Base-by-base conservation (phyloP, 2,113 vertebrate genomes). In the Ammodytes marinus region DNA sequence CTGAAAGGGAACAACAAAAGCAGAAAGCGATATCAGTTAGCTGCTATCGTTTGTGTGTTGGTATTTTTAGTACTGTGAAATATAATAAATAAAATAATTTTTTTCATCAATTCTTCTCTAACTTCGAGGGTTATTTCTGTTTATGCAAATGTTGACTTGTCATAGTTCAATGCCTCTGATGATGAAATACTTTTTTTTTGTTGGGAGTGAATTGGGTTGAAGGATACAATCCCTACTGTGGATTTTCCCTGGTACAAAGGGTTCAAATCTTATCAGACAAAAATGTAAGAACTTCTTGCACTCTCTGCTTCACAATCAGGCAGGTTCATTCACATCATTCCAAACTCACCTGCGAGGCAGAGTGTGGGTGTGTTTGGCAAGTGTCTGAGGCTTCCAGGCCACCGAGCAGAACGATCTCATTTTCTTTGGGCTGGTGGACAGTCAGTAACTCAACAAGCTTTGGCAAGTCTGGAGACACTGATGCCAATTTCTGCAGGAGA, bases 331-430 rank as follows among this genome's bases (percentile, higher is more conserved):
- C 35, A 83, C 49, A 76, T 9, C 68, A 37, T 13, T 42, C 39
- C 53, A 69, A 46, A 84, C 93, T 89, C 95, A 99, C 97, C 95
- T 98, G 96, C 74, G 95, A 90, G 83, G 93, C 91, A 74, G 94
- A 87, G 74, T 95, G 94, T 73, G 86, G 88, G 75, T 95, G 94
- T 0, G 90, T 82, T 76, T 95, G 96, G 80, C 94, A 94, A 69
- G 89, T 92, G 80, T 96, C 96, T 69, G 97, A 92, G 40, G 95
- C 83, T 92, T 94, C 93, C 3, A 99, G 92, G 71, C 97, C 97
- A 70, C 96, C 97, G 37, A 99, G 93, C 69, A 99, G 94, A 27
- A 99, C 93, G 85, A 99, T 96, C 92, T 99, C 98, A 76, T 99
- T 98, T 91, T 99, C 97, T 91, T 97, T 99, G 5, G 96, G 96